Evolutionary conservation across 2,888 invertebrate species (phyloP).

Genomic region (Eupithecia exiguata): DNA sequence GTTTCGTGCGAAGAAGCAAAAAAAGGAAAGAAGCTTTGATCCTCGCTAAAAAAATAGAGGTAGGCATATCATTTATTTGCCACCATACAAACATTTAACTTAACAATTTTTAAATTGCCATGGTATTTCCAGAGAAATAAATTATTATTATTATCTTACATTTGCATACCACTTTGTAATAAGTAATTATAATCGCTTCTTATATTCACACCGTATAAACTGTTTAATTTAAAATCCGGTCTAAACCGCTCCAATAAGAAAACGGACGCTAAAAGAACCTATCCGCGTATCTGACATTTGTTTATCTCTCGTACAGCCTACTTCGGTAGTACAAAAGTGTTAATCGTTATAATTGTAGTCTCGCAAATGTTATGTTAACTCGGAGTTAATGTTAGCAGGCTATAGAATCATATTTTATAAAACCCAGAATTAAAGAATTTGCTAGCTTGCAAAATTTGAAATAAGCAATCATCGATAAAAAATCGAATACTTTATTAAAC

Average conservation of each 20-base stretch:
- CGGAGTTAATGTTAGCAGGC: not conserved
- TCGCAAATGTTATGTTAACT: slow-evolving; percentile 37
- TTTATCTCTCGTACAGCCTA: slow-evolving; percentile 23
- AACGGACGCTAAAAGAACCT: not conserved
- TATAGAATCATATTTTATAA: not conserved
- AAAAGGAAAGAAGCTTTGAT: not conserved
- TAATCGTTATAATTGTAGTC: slow-evolving; percentile 58
- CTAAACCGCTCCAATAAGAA: slow-evolving; percentile 10
- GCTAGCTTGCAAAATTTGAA: too few species aligned
- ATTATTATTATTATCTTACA: not conserved
- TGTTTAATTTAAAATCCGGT: slow-evolving; percentile 8
- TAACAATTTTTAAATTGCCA: not conserved
- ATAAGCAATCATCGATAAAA: too few species aligned
- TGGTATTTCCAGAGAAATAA: not conserved
- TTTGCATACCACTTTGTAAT: slow-evolving; percentile 12
- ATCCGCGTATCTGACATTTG: slow-evolving; percentile 37
- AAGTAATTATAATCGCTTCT: slow-evolving; percentile 8
- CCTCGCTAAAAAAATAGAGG: not conserved
- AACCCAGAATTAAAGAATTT: not conserved
- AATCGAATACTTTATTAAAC: too few species aligned
- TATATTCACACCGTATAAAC: not conserved
- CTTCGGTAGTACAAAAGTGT: slow-evolving; percentile 40
- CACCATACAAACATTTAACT: not conserved
- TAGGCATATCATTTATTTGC: not conserved
- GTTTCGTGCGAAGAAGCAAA: too few species aligned